Percentiles rank a stretch among this genome's conserved stretches.
phyloP scores from a whole-genome alignment of 2,888 invertebrate species.

The Papilio elwesi region DNA sequence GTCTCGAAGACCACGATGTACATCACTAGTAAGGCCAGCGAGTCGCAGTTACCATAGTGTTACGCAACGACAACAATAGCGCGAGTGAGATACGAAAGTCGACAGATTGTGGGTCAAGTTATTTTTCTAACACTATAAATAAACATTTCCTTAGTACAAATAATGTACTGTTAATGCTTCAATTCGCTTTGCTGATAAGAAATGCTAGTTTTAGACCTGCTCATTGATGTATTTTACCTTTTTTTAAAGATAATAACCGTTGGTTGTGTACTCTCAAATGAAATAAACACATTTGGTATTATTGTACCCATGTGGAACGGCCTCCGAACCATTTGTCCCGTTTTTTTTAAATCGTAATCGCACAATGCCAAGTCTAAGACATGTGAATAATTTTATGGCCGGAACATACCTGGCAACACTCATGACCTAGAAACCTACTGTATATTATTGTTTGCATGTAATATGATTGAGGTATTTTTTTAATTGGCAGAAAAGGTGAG shows the following conservation, averaged over 20 bases:
- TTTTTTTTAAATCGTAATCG: no score
- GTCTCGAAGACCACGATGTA: background rate
- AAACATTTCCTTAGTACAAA: constrained; percentile 51
- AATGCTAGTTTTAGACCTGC: no score
- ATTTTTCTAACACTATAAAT: constrained; percentile 36
- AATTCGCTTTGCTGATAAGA: background rate
- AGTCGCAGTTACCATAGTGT: constrained; percentile 45
- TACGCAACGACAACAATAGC: constrained; percentile 46
- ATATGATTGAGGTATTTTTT: no score
- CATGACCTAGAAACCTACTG: constrained; percentile 17
- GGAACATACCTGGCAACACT: constrained; percentile 8
- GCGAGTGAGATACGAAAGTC: constrained; percentile 32
- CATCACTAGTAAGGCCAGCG: constrained; percentile 32
- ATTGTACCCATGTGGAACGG: no score
- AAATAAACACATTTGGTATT: no score
- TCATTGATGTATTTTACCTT: no score
- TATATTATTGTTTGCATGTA: constrained; percentile 14
- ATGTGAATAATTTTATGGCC: background rate
- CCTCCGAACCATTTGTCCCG: no score
- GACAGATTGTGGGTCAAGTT: constrained; percentile 31
- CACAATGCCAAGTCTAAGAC: background rate
- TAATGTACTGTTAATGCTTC: constrained; percentile 10
- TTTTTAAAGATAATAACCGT: no score
- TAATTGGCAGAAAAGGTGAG: no score
- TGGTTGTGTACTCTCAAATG: no score